Evolutionary conservation across 2,797 vertebrate species (phyloP), one percentile per base, ranked within the genome.

Genomic region (Phataginus tricuspis): DNA sequence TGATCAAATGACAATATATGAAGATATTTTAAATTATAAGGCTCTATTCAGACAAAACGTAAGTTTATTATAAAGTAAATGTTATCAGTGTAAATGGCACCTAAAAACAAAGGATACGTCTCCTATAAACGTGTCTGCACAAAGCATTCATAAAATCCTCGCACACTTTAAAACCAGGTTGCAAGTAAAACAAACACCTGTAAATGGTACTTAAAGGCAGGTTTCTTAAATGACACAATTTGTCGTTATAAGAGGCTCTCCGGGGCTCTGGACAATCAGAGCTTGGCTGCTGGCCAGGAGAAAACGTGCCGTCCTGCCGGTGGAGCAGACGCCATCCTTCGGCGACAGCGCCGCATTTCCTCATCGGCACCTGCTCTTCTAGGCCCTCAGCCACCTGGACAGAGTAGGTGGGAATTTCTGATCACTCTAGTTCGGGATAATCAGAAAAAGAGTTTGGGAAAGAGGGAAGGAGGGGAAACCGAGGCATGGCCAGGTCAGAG

Each of bases 1-100:
- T 96, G 79, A 77, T 89, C 69, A 77, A 89, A 94, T 95, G 83
- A 84, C 69, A 96, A 83, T 29, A 59, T 55, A 83, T 45, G 84
- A 93, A 93, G 79, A 78, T 39, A 95, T 80, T 94, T 84, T 91
- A 90, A 97, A 89, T 31, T 31, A 7, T 69, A 88, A 88, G 55
- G 39, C 53, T 75, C 55, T 91, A 71, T 77, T 86, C 53, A 57
- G 90, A 80, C 39, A 86, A 86, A 85, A 90, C 45, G n/a, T 45
- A 71, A 71, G 45, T 79, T 89, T 82, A 64, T 63, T 85, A 69
- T 87, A 82, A 94, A 87, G 57, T 89, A 78, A 78, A 87, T n/a
- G 31, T 21, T 89, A 78, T 27, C 74, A 39, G 51, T 77, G 53
- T 93, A 72, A 96, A 90, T 37, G 92, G 55, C 42, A 90, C 37